Conservation (phyloP, 92 coral and sea anemone species). For the Palythoa grandis region DNA sequence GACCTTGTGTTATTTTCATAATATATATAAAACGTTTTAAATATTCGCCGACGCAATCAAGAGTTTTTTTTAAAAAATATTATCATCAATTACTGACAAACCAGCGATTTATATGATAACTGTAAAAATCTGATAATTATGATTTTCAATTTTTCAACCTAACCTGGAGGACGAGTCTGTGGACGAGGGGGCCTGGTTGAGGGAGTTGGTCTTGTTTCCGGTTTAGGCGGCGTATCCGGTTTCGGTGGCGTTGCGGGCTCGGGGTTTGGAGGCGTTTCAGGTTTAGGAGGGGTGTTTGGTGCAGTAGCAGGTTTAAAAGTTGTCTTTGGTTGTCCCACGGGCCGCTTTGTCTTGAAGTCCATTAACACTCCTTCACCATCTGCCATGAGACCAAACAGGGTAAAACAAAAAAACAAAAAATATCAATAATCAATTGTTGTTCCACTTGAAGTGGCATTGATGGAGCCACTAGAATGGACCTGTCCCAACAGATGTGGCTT, state of each 20-base stretch:
- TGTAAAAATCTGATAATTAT: not conserved
- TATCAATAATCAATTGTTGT: no score
- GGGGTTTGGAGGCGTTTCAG: slow-evolving; percentile 40
- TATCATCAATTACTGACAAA: no score
- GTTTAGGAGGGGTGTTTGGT: slow-evolving; percentile 44
- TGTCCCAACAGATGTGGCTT: no score
- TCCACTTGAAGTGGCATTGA: no score
- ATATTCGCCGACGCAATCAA: not conserved
- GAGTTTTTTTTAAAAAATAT: no score
- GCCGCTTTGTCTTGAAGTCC: slow-evolving; percentile 86
- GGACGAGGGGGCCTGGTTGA: slow-evolving; percentile 43
- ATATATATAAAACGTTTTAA: no score
- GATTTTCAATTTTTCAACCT: not conserved
- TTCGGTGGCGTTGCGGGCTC: slow-evolving; percentile 43
- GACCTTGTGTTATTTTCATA: no score
- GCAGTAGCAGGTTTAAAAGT: slow-evolving; percentile 43
- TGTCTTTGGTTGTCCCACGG: slow-evolving; percentile 61
- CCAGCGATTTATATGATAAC: no score
- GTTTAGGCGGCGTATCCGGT: slow-evolving; percentile 61
- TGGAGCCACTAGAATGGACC: no score
- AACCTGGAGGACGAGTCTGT: slow-evolving; percentile 37
- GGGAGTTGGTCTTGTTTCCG: slow-evolving; percentile 62
- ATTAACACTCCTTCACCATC: slow-evolving; percentile 79
- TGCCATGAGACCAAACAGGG: slow-evolving; percentile 11
- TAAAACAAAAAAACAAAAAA: not conserved